Evolutionary conservation across 2,888 invertebrate genomes (phyloP).

Genomic region (Monochamus alternatus): DNA sequence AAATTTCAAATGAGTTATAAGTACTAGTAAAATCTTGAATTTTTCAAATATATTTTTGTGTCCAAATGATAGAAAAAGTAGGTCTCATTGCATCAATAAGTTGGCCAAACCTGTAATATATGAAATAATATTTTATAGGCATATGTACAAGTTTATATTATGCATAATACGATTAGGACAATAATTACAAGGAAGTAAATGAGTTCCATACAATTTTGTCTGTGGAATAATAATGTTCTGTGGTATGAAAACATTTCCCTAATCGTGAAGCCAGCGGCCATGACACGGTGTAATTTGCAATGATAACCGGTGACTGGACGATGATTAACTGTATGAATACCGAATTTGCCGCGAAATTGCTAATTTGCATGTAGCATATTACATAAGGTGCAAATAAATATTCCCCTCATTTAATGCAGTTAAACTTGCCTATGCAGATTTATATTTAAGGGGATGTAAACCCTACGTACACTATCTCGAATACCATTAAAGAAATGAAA

Average conservation of each 20-base stretch:
- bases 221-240: background rate
- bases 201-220: background rate
- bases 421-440: constrained; percentile 44
- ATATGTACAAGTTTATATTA: background rate
- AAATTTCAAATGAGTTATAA: too few species aligned
- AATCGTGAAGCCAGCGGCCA: constrained; percentile 47
- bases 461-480: constrained; percentile 1
- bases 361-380: constrained; percentile 63
- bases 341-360: constrained; percentile 70
- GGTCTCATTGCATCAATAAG: too few species aligned
- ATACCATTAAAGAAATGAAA: background rate
- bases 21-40: too few species aligned
- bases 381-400: constrained; percentile 48
- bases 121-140: too few species aligned
- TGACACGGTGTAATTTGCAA: constrained; percentile 67
- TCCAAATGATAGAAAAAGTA: too few species aligned
- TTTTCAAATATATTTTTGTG: too few species aligned
- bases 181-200: background rate
- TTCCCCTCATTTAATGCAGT: constrained; percentile 40
- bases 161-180: background rate
- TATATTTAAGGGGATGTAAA: constrained; percentile 42
- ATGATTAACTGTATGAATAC: constrained; percentile 72
- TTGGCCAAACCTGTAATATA: too few species aligned
- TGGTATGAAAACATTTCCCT: constrained; percentile 47
- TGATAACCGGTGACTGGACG: constrained; percentile 71